Percentiles rank a stretch among this genome's conserved stretches.
phyloP scores from a whole-genome alignment of 2,888 invertebrate genomes.

The Hirtodrosophila histrioides region DNA sequence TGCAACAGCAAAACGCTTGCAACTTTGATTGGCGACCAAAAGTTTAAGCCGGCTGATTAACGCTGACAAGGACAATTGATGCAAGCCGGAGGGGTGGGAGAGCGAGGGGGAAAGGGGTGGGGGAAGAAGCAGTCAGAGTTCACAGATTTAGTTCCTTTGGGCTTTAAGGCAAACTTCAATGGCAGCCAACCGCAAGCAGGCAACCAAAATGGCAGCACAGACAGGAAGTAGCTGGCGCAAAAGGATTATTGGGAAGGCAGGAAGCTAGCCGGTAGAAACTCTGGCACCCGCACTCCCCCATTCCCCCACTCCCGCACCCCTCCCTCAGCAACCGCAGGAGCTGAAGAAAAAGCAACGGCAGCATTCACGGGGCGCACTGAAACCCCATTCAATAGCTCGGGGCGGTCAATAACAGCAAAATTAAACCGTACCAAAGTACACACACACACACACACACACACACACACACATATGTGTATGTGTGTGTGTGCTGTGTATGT shows the following conservation, averaged over 20 bases:
- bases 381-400: constrained; percentile 58
- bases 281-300: constrained; percentile 7
- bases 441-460: constrained; percentile 44
- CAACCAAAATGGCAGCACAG: constrained; percentile 55
- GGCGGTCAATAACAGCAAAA: constrained; percentile 78
- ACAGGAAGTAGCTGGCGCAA: constrained; percentile 41
- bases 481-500: constrained; percentile 35
- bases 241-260: constrained; percentile 28
- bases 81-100: neutral
- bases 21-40: neutral
- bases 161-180: constrained; percentile 67
- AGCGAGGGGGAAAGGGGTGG: no score
- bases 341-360: constrained; percentile 16
- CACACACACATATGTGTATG: constrained; percentile 17
- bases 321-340: constrained; percentile 37
- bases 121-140: no score
- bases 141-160: constrained; percentile 18
- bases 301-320: constrained; percentile 62
- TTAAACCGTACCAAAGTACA: constrained; percentile 75
- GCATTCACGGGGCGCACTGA: neutral
- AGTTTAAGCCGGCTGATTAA: constrained; percentile 26
- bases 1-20: constrained; percentile 15
- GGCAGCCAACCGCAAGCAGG: constrained; percentile 62
- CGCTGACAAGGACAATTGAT: constrained; percentile 3
- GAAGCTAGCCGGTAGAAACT: constrained; percentile 32